These are phyloP conservation scores for Clarias gariepinus DNA, from an alignment of 2,113 vertebrate species.

Conservation along the genomic window DNA sequence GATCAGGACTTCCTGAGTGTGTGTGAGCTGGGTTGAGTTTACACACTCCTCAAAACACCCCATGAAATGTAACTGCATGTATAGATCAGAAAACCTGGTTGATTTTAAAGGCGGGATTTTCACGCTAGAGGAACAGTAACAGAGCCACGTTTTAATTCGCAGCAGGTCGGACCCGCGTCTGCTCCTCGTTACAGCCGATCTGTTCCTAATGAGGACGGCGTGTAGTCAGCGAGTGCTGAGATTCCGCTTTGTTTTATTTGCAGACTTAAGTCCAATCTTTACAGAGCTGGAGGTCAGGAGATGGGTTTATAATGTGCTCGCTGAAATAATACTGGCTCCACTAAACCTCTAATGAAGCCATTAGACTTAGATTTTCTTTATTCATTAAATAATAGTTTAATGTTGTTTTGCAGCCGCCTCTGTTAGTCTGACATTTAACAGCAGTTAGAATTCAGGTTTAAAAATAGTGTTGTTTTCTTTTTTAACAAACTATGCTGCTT, in stretches of 20 bases:
- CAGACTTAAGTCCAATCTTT: background rate
- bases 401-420: constrained; percentile 4
- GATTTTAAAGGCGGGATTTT: constrained; percentile 5
- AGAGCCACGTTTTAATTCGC: constrained; percentile 33
- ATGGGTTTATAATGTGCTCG: constrained; percentile 37
- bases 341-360: constrained; percentile 37
- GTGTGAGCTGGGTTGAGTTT: background rate
- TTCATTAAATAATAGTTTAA: constrained; percentile 26
- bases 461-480: background rate
- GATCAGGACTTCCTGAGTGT: background rate
- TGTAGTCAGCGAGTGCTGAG: constrained; percentile 15
- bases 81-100: background rate
- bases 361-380: constrained; percentile 37
- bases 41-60: background rate
- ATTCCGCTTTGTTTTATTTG: constrained; percentile 33
- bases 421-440: constrained; percentile 14
- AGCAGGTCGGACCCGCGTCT: constrained; percentile 39
- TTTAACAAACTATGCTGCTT: background rate
- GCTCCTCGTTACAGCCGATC: constrained; percentile 48
- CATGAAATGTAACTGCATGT: background rate
- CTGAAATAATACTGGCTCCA: constrained; percentile 39
- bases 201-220: constrained; percentile 40
- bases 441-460: constrained; percentile 23
- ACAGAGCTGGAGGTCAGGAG: constrained; percentile 35
- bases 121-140: constrained; percentile 5